Conservation (phyloP, 1,140 invertebrate species). For the Bombus sibiricus region DNA sequence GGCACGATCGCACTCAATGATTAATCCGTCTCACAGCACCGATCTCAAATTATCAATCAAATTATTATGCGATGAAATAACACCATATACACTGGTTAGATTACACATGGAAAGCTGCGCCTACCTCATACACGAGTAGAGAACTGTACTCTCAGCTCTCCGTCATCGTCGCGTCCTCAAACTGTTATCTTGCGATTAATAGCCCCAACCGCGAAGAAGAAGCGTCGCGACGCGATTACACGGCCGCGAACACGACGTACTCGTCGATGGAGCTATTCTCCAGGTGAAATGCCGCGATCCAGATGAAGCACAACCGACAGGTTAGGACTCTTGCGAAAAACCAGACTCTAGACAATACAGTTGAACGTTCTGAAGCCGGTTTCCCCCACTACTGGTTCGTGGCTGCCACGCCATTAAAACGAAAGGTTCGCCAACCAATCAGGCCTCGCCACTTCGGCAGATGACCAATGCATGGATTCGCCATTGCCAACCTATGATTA, state of each 20-base stretch:
- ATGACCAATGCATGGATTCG: not conserved
- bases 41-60: not conserved
- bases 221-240: constrained; percentile 20
- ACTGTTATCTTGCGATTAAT: constrained; percentile 13
- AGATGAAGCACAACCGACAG: constrained; percentile 12
- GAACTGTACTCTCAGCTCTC: constrained; percentile 69
- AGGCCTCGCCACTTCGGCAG: constrained; percentile 19
- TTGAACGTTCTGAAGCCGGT: not conserved
- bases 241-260: not conserved
- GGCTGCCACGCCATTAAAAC: constrained; percentile 24
- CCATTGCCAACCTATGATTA: not conserved
- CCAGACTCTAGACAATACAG: not conserved
- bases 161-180: constrained; percentile 56
- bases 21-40: not conserved
- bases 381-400: not conserved
- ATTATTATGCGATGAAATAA: not conserved
- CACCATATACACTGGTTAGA: not conserved
- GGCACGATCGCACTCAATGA: too few species aligned
- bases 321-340: constrained; percentile 19
- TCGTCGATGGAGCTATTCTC: too few species aligned
- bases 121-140: constrained; percentile 57
- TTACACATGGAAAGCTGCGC: not conserved
- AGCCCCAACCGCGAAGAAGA: not conserved
- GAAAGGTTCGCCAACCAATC: not conserved
- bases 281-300: constrained; percentile 6